Conservation (phyloP, 2,888 invertebrate species). For the Sabellastarte sp. region DNA sequence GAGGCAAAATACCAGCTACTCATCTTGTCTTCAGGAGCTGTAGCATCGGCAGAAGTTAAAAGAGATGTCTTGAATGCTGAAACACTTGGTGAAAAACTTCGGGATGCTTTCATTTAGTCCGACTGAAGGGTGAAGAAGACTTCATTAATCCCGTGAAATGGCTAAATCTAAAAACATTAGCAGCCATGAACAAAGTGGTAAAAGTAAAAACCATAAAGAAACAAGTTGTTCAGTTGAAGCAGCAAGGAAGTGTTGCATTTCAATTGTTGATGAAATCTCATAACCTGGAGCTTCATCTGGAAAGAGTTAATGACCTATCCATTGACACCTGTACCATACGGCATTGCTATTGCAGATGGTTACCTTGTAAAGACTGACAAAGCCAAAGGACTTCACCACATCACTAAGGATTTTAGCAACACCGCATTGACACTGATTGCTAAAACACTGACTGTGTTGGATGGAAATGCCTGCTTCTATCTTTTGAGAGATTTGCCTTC, state of each 20-base stretch:
- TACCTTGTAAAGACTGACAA: too few species aligned
- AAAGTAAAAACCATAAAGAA: constrained; percentile 7
- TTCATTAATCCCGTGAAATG: constrained; percentile 7
- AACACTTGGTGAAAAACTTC: neutral
- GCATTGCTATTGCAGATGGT: constrained; percentile 16
- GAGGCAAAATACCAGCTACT: constrained; percentile 1
- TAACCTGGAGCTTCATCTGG: constrained; percentile 4
- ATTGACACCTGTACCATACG: constrained; percentile 22
- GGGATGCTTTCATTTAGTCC: neutral
- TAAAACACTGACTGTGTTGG: constrained; percentile 6
- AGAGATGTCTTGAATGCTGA: constrained; percentile 5
- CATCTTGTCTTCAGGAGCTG: constrained; percentile 1
- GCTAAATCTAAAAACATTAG: constrained; percentile 6
- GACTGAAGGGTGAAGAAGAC: neutral
- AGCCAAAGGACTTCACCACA: too few species aligned
- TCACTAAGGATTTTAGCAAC: too few species aligned
- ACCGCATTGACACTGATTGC: neutral
- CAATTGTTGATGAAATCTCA: constrained; percentile 7
- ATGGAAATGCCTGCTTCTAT: constrained; percentile 15
- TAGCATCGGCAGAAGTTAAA: constrained; percentile 2
- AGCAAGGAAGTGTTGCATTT: constrained; percentile 8
- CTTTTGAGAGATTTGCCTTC: constrained; percentile 5
- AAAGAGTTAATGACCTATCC: constrained; percentile 20
- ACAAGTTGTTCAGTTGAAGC: constrained; percentile 6
- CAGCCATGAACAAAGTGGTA: constrained; percentile 4